Evolutionary conservation across 1,140 invertebrate species (phyloP).

Genomic region (Tachypleus tridentatus): DNA sequence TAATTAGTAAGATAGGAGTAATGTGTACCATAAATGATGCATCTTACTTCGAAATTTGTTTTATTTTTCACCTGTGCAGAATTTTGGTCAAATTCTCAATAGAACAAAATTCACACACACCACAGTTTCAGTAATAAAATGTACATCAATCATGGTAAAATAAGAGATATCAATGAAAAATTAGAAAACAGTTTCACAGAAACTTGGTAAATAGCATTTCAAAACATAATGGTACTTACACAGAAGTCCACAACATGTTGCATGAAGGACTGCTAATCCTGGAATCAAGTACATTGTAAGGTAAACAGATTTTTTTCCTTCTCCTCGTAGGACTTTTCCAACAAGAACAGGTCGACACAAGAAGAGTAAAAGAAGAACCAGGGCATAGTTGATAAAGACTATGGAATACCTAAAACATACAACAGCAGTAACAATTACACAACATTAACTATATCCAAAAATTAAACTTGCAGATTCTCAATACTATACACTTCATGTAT

Average conservation of each 20-base stretch:
- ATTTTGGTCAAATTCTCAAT: neutral
- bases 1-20: no score
- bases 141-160: neutral
- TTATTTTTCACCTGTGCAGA: neutral
- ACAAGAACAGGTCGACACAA: conserved; percentile 57
- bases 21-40: no score
- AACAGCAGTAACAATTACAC: conserved; percentile 2
- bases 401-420: conserved; percentile 70
- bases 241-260: conserved; percentile 77
- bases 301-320: conserved; percentile 61
- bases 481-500: no score
- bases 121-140: neutral
- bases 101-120: no score
- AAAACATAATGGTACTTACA: conserved; percentile 47
- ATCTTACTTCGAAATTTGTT: no score
- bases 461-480: no score
- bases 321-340: conserved; percentile 49
- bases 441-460: neutral
- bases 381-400: conserved; percentile 80
- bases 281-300: conserved; percentile 91
- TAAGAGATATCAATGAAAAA: conserved; percentile 1
- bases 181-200: neutral
- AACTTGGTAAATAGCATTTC: neutral
- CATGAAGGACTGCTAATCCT: conserved; percentile 72
- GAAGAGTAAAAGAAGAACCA: conserved; percentile 68